Percentiles rank a stretch among this genome's conserved stretches.
Evolutionary conservation across 2,113 vertebrate species (phyloP).

Genomic region (Istiophorus platypterus): DNA sequence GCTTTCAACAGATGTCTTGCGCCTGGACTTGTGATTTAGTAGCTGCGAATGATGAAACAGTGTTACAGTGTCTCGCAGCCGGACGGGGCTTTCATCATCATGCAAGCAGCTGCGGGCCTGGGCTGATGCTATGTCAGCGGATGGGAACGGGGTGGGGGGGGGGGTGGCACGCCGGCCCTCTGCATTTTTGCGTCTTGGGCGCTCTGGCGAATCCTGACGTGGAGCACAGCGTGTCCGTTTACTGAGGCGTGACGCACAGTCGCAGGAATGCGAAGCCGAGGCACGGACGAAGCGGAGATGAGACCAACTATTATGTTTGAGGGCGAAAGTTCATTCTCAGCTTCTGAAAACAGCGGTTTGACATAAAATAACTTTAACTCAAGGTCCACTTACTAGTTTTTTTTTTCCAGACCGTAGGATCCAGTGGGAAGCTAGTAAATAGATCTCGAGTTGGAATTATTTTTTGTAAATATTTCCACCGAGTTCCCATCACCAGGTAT

Average conservation of each 20-base stretch:
- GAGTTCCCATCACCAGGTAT: no score
- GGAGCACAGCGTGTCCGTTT: slow-evolving; percentile 8
- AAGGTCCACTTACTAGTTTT: background rate
- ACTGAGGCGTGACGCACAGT: slow-evolving; percentile 3
- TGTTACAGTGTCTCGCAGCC: slow-evolving; percentile 61
- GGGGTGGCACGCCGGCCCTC: slow-evolving; percentile 40
- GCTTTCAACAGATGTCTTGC: slow-evolving; percentile 70
- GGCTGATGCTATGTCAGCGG: slow-evolving; percentile 63
- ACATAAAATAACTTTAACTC: slow-evolving; percentile 17
- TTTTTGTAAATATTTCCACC: no score
- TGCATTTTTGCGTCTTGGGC: slow-evolving; percentile 33
- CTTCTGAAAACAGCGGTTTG: background rate
- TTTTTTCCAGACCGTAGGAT: background rate
- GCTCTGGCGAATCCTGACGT: slow-evolving; percentile 25
- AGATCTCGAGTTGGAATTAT: background rate
- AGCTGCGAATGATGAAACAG: slow-evolving; percentile 74
- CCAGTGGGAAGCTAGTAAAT: background rate
- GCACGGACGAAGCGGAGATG: background rate
- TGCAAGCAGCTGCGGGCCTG: slow-evolving; percentile 66
- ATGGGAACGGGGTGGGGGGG: slow-evolving; percentile 48
- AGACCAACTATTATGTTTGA: background rate
- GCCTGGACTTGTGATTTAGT: slow-evolving; percentile 69
- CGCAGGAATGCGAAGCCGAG: slow-evolving; percentile 36
- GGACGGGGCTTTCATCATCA: slow-evolving; percentile 68
- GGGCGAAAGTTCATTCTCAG: no score